These are phyloP conservation scores for Sterrhoptilus dennistouni DNA, from an alignment of 2,113 vertebrate species.

Conservation along the genomic window DNA sequence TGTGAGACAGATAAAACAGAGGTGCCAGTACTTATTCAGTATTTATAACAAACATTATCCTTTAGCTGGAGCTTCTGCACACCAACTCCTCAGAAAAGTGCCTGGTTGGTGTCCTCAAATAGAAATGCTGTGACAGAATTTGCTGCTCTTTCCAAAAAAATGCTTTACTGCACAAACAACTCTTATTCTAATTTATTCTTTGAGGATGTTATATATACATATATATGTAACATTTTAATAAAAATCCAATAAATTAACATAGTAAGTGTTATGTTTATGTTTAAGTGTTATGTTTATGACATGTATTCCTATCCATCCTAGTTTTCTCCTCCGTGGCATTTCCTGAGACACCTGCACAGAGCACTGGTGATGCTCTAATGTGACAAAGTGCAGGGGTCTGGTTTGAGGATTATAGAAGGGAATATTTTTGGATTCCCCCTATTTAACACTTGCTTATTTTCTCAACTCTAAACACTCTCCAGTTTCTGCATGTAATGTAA, in stretches of 20 bases:
- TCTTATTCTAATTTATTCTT: fast-evolving
- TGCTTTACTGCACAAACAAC: not conserved
- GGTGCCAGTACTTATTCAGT: not conserved
- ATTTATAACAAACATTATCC: not conserved
- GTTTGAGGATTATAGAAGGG: not conserved
- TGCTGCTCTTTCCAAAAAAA: not conserved
- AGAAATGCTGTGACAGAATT: not conserved
- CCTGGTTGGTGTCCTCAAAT: not conserved
- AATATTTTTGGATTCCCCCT: fast-evolving
- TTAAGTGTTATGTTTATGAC: not conserved
- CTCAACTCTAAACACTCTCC: not conserved
- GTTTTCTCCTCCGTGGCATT: not conserved
- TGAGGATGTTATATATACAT: not conserved
- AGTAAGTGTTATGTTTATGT: no score
- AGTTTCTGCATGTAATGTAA: not conserved
- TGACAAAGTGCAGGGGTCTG: not conserved
- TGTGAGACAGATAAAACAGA: not conserved
- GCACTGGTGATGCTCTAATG: not conserved
- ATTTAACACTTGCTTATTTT: not conserved
- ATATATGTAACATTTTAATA: not conserved
- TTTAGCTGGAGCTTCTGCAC: not conserved
- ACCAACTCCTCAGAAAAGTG: not conserved
- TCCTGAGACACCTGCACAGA: not conserved
- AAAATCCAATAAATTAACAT: not conserved
- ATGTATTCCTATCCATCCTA: not conserved